These are phyloP conservation scores for Phyllopteryx taeniolatus DNA, from an alignment of 2,113 vertebrate species.

Conservation along the genomic window DNA sequence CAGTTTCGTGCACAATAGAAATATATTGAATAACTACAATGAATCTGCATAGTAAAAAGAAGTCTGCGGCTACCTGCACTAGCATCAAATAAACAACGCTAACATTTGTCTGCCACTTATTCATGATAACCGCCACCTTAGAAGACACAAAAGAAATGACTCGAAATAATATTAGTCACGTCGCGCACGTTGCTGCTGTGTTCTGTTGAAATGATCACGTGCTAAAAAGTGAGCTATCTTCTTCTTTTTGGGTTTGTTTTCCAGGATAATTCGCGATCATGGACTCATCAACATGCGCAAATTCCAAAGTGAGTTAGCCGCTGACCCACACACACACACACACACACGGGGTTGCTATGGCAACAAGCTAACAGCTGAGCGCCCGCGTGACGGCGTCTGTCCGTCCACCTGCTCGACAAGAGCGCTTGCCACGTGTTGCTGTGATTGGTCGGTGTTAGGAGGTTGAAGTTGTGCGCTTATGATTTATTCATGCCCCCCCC, in stretches of 20 bases:
- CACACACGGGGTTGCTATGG: slow-evolving; percentile 38
- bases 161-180: too few species aligned
- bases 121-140: too few species aligned
- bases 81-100: too few species aligned
- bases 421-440: slow-evolving; percentile 44
- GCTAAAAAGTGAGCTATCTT: neutral
- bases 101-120: too few species aligned
- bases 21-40: too few species aligned
- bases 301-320: slow-evolving; percentile 90
- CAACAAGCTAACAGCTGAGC: slow-evolving; percentile 30
- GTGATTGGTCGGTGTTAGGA: slow-evolving; percentile 26
- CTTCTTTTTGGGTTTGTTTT: slow-evolving; percentile 32
- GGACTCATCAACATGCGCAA: slow-evolving; percentile 96
- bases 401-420: too few species aligned
- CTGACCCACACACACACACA: slow-evolving; percentile 3
- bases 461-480: slow-evolving; percentile 50
- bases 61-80: too few species aligned
- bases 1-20: too few species aligned
- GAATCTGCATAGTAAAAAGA: too few species aligned
- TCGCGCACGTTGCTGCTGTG: too few species aligned
- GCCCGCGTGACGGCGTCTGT: neutral
- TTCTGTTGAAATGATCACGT: neutral
- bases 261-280: slow-evolving; percentile 94
- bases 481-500: slow-evolving; percentile 65
- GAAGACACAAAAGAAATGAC: too few species aligned